Evolutionary conservation across 2,888 invertebrate genomes (phyloP).

Genomic region (Cheilosia impressa): DNA sequence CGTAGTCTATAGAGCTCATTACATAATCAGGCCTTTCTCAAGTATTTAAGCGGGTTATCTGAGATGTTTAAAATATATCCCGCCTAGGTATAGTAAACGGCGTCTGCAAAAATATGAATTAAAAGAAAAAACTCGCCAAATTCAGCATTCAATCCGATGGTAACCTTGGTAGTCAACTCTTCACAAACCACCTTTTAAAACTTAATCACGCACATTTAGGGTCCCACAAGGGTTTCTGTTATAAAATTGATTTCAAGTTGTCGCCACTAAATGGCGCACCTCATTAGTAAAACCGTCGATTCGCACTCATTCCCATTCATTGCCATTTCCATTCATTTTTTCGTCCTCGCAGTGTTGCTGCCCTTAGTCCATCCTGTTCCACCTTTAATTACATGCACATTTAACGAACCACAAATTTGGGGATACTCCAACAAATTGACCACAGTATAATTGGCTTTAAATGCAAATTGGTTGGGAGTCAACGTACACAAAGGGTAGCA

Average conservation of each 20-base stretch:
- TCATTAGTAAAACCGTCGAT: slow-evolving; percentile 19
- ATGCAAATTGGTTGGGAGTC: slow-evolving; percentile 72
- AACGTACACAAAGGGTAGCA: slow-evolving; percentile 60
- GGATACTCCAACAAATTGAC: slow-evolving; percentile 77
- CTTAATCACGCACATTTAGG: slow-evolving; percentile 3
- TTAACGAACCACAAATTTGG: slow-evolving; percentile 74
- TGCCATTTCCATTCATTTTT: background rate
- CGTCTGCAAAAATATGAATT: too few relatives aligned
- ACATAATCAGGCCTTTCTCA: too few relatives aligned
- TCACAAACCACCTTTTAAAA: background rate
- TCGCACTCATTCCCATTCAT: background rate
- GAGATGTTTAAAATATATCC: too few relatives aligned
- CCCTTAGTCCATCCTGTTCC: background rate
- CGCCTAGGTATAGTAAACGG: too few relatives aligned
- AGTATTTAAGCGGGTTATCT: too few relatives aligned
- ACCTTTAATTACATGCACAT: slow-evolving; percentile 54
- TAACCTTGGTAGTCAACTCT: background rate
- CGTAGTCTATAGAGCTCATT: too few relatives aligned
- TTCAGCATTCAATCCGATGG: background rate
- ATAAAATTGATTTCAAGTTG: slow-evolving; percentile 45
- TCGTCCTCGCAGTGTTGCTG: background rate
- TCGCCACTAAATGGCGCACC: slow-evolving; percentile 12
- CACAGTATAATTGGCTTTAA: slow-evolving; percentile 78
- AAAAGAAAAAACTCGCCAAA: too few relatives aligned
- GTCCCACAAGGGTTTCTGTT: background rate